Base-by-base conservation (phyloP, 2,888 invertebrate species). In the Nymphalis c-album region DNA sequence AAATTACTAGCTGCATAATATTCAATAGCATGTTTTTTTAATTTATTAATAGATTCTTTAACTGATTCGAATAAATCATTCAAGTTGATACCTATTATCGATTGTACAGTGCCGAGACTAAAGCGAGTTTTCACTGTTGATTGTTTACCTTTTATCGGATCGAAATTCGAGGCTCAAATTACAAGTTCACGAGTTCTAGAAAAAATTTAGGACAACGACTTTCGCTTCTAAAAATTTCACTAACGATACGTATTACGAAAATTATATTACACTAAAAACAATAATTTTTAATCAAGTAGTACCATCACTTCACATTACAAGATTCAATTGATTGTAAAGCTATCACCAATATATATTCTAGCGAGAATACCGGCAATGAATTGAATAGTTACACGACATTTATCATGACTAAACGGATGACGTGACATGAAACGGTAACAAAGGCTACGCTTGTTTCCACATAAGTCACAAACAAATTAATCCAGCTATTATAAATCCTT, bases 11-110 rank as follows among this genome's bases (percentile, higher is more conserved):
- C 26, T 31, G 16, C 26, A n/a, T 53, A n/a, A 31, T 53, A 55
- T 31, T n/a, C 31, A 55, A 55, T 31, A 16, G n/a, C 53, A 31
- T n/a, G n/a, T n/a, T 7, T 31, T 31, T 31, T 31, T 31, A 55
- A 55, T 55, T 31, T 8, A 31, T 7, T 55, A 22, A 51, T n/a
- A 31, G 31, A 55, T 31, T 50, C 16, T 17, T 16, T 53, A 10
- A 6, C 8, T 0, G 7, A 7, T 17, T 55, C 53, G 53, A 55
- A 17, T 26, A 46, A 64, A 68, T 67, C 60, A n/a, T 63, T 66
- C 53, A 53, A 65, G 59, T 65, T 53, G 48, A 57, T 55, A 66
- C 66, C 59, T 66, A 63, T 57, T 69, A 72, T 72, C 66, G 60
- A 53, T 60, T 65, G 31, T 53, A 60, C 50, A 46, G 60, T 46